Percentiles rank a stretch among this genome's conserved stretches.
phyloP scores from a whole-genome alignment of 2,888 invertebrate species.

The Plebejus anna region DNA sequence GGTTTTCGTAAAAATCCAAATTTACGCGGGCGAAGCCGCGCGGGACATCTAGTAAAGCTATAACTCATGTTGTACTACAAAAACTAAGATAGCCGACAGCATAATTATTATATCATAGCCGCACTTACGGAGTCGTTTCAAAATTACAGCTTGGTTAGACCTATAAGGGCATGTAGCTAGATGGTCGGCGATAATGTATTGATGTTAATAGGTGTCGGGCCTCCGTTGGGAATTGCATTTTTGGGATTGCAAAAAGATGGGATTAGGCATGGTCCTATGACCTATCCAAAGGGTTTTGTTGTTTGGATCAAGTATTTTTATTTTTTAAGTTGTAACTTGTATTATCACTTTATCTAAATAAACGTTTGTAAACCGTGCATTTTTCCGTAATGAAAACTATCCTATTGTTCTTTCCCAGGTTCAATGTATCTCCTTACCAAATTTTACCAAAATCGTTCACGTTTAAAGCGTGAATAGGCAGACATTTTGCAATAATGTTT shows the following conservation, averaged over 20 bases:
- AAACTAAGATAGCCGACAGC: neutral
- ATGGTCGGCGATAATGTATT: neutral
- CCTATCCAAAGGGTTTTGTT: too few species aligned
- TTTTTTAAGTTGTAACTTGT: too few species aligned
- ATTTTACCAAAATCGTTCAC: neutral
- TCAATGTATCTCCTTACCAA: neutral
- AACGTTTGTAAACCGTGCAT: too few species aligned
- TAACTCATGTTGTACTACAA: neutral
- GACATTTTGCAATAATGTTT: neutral
- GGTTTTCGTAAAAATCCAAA: too few species aligned
- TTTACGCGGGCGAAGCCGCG: too few species aligned
- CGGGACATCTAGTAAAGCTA: too few species aligned
- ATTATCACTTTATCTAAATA: too few species aligned
- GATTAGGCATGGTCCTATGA: neutral
- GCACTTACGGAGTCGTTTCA: neutral
- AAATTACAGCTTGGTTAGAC: neutral
- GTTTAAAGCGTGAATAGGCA: neutral
- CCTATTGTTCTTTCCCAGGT: too few species aligned
- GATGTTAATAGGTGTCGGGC: neutral
- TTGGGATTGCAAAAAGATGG: neutral
- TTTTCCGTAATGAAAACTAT: too few species aligned
- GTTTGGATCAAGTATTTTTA: too few species aligned
- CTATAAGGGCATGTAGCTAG: conserved; percentile 7
- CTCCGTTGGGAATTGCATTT: conserved; percentile 1
- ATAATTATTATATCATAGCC: conserved; percentile 10